A percentile compares a stretch with the other conserved stretches of the same genome.
phyloP scores from a whole-genome alignment of 1,140 invertebrate genomes.

The Euura lappo region DNA sequence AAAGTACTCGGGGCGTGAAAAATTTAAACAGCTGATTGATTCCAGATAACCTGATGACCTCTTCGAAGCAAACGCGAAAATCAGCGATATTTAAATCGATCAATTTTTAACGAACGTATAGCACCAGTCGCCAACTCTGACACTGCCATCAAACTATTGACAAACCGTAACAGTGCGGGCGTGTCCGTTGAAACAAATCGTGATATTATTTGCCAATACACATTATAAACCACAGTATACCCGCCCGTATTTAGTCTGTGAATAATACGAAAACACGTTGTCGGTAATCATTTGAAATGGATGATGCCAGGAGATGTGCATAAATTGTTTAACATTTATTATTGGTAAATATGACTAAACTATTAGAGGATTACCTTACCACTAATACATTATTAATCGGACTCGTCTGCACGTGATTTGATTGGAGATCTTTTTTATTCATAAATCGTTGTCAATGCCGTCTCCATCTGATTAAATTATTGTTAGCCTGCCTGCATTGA shows the following conservation, averaged over 20 bases:
- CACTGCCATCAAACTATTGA: conserved; percentile 42
- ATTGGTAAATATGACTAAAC: background rate
- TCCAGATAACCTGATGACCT: too few species aligned
- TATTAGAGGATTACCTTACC: background rate
- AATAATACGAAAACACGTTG: background rate
- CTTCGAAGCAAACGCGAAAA: too few species aligned
- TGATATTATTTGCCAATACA: conserved; percentile 33
- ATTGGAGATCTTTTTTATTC: background rate
- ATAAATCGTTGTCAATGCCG: background rate
- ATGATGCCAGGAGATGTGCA: background rate
- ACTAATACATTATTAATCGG: background rate
- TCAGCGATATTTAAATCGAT: conserved; percentile 35
- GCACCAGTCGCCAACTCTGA: conserved; percentile 33
- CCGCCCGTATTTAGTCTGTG: conserved; percentile 15
- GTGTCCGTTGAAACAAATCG: background rate
- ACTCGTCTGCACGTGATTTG: background rate
- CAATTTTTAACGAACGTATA: conserved; percentile 44
- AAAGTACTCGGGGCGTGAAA: background rate
- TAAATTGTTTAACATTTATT: background rate
- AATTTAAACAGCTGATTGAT: too few species aligned
- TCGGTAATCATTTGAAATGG: background rate
- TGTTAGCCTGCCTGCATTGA: too few species aligned
- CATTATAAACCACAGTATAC: conserved; percentile 33
- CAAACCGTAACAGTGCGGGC: conserved; percentile 33
- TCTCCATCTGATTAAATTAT: background rate